These are phyloP conservation scores for Ornithoptera priamus DNA, from an alignment of 2,888 invertebrate species.

Conservation along the genomic window DNA sequence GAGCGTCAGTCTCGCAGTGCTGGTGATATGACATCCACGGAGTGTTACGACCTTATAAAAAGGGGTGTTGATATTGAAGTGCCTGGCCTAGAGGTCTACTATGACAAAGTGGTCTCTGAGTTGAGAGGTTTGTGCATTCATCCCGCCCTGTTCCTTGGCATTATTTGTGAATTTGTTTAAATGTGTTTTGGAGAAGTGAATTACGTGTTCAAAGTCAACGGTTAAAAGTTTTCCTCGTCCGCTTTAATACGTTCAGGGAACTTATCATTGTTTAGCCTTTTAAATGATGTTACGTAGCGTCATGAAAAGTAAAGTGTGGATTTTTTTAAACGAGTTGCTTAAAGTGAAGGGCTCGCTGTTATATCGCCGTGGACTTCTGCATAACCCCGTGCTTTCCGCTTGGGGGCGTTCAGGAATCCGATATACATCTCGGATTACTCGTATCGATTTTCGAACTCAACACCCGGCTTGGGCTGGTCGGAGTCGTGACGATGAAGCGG, in stretches of 20 bases:
- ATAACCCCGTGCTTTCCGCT: slow-evolving; percentile 58
- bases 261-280: not conserved
- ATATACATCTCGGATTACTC: slow-evolving; percentile 60
- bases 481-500: slow-evolving; percentile 64
- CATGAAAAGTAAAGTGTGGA: not conserved
- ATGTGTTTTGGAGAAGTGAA: slow-evolving; percentile 10
- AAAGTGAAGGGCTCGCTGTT: slow-evolving; percentile 28
- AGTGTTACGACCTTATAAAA: slow-evolving; percentile 76
- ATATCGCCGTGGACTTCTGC: slow-evolving; percentile 33
- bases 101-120: slow-evolving; percentile 80
- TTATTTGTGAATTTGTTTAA: slow-evolving; percentile 13
- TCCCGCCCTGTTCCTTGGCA: slow-evolving; percentile 10
- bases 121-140: slow-evolving; percentile 74
- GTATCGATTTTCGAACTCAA: slow-evolving; percentile 64
- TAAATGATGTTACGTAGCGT: not conserved
- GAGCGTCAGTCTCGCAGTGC: slow-evolving; percentile 51
- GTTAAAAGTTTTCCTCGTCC: slow-evolving; percentile 15
- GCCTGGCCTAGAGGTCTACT: slow-evolving; percentile 77
- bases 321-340: not conserved
- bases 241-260: not conserved
- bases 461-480: slow-evolving; percentile 50
- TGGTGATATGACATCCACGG: slow-evolving; percentile 74
- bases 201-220: not conserved
- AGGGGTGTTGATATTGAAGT: slow-evolving; percentile 74
- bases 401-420: slow-evolving; percentile 61